Base-by-base conservation (phyloP, 2,888 invertebrate genomes). In the Drosophila lutescens region DNA sequence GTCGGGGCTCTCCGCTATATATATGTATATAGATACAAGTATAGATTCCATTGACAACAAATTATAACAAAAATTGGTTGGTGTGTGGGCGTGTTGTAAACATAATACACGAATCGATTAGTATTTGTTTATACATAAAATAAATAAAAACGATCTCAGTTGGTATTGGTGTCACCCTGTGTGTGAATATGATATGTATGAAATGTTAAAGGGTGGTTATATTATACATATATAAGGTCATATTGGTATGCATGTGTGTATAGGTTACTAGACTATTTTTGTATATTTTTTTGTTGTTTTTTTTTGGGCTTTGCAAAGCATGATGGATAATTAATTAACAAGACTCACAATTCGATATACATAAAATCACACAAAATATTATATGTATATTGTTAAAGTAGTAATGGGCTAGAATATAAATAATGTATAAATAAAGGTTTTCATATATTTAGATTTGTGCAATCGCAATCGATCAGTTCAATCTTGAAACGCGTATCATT, bases 81-180 rank as follows among this genome's bases (percentile, higher is more conserved):
- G 55, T 51, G 57, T 46, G 60, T 58, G 71, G 66, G 67, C 59
- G 57, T 67, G 58, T 66, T 50, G 79, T 81, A 77, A 81, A 80
- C 81, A 75, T 66, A 82, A 82, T 77, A 89, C 89, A 89, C 85
- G 89, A 89, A 89, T 89, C 89, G 89, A 89, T 89, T 89, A 89
- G 89, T 89, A 89, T 89, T 83, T 79, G 50, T 63, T 76, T 55
- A 74, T 74, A 61, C 34, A 32, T 53, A 50, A 67, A 51, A 54
- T 47, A 51, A 69, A 54, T 70, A 71, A 71, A 79, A 72, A 74
- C 63, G 58, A 69, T 71, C 38, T 60, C 43, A 54, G 34, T 54
- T 65, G 51, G 54, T 49, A 47, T 46, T 15, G 38, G 69, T 57
- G 59, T 50, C 50, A 56, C 73, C 73, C 63, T 36, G 40, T 70